A percentile compares a stretch with the other conserved stretches of the same genome.
These are phyloP conservation scores for Chrysolina oricalcia DNA, from an alignment of 2,888 invertebrate species.

Conservation along the genomic window DNA sequence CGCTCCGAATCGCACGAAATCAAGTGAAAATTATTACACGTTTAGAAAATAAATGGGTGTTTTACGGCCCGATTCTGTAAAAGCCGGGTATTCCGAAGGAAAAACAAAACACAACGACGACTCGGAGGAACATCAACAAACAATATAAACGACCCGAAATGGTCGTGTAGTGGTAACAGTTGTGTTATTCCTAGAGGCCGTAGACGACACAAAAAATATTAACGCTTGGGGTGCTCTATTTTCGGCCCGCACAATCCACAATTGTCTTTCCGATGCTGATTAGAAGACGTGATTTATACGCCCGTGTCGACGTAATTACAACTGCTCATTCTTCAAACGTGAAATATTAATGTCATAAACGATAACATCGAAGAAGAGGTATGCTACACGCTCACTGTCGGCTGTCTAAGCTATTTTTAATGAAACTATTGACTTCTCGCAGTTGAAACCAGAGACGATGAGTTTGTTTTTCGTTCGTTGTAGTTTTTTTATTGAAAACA, in stretches of 20 bases:
- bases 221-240: constrained; percentile 58
- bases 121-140: constrained; percentile 56
- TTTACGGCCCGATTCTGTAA: constrained; percentile 52
- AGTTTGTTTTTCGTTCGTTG: no score
- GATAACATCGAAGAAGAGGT: constrained; percentile 49
- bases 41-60: constrained; percentile 52
- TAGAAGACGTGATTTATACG: constrained; percentile 61
- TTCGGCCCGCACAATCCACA: constrained; percentile 42
- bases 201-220: constrained; percentile 64
- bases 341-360: constrained; percentile 63
- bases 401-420: constrained; percentile 26
- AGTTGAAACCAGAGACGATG: background rate
- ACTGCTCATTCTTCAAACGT: constrained; percentile 61
- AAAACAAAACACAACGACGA: constrained; percentile 53
- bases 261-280: constrained; percentile 57
- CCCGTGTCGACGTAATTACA: constrained; percentile 62
- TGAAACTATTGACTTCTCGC: constrained; percentile 19
- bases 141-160: constrained; percentile 60
- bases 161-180: constrained; percentile 60
- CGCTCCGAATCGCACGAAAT: constrained; percentile 21
- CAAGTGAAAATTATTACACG: constrained; percentile 47
- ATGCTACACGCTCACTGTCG: constrained; percentile 22
- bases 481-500: no score
- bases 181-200: constrained; percentile 62
- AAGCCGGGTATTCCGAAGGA: constrained; percentile 44